phyloP scores from a whole-genome alignment of 2,113 vertebrate genomes.

The Cephalophus harveyi region DNA sequence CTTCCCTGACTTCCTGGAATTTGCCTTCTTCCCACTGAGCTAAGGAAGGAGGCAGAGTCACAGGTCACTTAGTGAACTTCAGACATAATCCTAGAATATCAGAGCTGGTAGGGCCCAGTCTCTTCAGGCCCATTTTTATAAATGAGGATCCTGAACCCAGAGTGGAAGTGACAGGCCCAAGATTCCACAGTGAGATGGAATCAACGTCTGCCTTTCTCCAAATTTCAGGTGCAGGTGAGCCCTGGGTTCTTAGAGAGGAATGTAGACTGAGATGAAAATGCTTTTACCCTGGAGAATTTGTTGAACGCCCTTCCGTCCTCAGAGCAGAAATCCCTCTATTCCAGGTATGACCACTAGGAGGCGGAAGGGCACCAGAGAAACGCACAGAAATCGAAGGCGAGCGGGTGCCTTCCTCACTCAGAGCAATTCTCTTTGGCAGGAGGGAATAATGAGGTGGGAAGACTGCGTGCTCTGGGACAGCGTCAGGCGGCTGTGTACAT shows the following conservation, averaged over 20 bases:
- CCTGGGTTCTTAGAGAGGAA: background rate
- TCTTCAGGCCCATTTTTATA: background rate
- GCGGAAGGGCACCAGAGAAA: background rate
- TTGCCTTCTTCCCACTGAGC: background rate
- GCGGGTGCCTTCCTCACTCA: background rate
- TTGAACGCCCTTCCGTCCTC: background rate
- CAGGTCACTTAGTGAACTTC: background rate
- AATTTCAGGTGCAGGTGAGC: background rate
- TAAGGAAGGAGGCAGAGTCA: background rate
- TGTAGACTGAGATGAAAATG: background rate
- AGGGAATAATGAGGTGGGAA: background rate
- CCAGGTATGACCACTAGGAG: constrained; percentile 29
- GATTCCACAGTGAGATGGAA: background rate
- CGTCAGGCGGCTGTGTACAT: background rate
- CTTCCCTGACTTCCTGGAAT: background rate
- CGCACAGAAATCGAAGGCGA: background rate
- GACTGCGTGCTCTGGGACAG: background rate
- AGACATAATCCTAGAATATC: background rate
- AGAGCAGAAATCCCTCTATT: background rate
- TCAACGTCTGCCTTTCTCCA: background rate
- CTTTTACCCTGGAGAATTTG: background rate
- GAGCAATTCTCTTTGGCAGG: background rate
- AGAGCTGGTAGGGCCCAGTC: background rate
- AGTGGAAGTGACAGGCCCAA: background rate
- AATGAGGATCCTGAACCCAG: background rate